Evolutionary conservation across 2,888 invertebrate species (phyloP).

Genomic region (Plebejus melissa): DNA sequence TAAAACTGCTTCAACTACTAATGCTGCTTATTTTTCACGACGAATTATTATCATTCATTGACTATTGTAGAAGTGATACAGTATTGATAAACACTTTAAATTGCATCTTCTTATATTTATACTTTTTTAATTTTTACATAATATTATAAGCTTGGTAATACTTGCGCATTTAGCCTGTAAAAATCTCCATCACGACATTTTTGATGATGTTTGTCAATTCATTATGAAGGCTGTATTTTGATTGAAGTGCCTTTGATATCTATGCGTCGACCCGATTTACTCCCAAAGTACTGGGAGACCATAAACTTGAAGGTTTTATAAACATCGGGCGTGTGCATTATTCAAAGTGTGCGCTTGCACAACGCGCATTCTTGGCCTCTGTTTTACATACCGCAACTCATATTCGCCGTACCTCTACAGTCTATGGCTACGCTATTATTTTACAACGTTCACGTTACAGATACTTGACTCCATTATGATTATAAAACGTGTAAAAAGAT

Average conservation of each 20-base stretch:
- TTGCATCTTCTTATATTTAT: too few relatives aligned
- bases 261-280: constrained; percentile 1
- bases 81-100: too few relatives aligned
- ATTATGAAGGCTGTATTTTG: not conserved
- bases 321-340: constrained; percentile 49
- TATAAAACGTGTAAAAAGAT: not conserved
- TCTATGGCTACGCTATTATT: constrained; percentile 6
- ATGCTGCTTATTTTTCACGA: too few relatives aligned
- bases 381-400: constrained; percentile 51
- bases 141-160: too few relatives aligned
- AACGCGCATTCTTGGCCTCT: constrained; percentile 48
- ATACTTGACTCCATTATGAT: not conserved
- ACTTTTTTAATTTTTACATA: too few relatives aligned
- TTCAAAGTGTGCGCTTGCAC: constrained; percentile 57
- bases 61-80: too few relatives aligned
- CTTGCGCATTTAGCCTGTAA: too few relatives aligned
- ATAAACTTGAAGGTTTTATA: constrained; percentile 24
- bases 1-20: too few relatives aligned
- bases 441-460: constrained; percentile 4
- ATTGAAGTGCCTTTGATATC: not conserved
- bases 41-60: too few relatives aligned
- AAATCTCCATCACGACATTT: not conserved
- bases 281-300: constrained; percentile 14
- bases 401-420: constrained; percentile 21
- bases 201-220: not conserved